Base-by-base conservation (phyloP, 2,113 vertebrate species). In the Chelonoidis abingdonii region DNA sequence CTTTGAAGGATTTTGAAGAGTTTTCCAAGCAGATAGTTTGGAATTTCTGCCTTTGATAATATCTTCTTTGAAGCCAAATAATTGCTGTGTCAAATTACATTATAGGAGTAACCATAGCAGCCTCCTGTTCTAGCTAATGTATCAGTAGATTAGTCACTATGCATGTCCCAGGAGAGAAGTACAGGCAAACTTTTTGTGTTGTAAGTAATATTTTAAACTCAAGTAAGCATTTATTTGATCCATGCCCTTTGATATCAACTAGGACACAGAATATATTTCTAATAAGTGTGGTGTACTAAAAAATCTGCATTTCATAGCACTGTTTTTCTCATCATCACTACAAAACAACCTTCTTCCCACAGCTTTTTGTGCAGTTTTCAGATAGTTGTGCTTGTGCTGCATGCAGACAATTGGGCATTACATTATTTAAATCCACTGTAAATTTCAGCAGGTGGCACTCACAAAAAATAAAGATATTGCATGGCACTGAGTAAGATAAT, bases 31-130 rank as follows among this genome's bases (percentile, higher is more conserved):
- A 25, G 22, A 76, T 76, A 27, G 4, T 76, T 76, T 41, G 38
- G 41, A 44, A 76, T 76, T 76, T 76, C 41, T 76, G 19, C 69
- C 41, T 76, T 27, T 76, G 21, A 76, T 76, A 76, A 22, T 44
- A 44, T 38, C 38, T 76, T 76, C 25, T 14, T 27, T 76, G 38
- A 76, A 76, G 38, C 41, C 41, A 94, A 95, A 94, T 95, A 96
- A 95, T 65, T 83, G 72, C 87, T 88, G 85, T 91, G 82, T 96
- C 81, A 87, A 82, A 54, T 97, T 95, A 97, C 90, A 94, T 79
- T 90, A 93, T 6, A 6, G 57, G 53, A 94, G 92, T 88, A 92
- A 94, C 90, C 65, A 53, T 57, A 89, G 86, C 38, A 83, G 83
- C 83, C 95, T 89, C 83, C 83, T 93, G 78, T 95, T 92, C 92